phyloP scores from a whole-genome alignment of 2,797 vertebrate genomes.

The Anguilla marmorata region DNA sequence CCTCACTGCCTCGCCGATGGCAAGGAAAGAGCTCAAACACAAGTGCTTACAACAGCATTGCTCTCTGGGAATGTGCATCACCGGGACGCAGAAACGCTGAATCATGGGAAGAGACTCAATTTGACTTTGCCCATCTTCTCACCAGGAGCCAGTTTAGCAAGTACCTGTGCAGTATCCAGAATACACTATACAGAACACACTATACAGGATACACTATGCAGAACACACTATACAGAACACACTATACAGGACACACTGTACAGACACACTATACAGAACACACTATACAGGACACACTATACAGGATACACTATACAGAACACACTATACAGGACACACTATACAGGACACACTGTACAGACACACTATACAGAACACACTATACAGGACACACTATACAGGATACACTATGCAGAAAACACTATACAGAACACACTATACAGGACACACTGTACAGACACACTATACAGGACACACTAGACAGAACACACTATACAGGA shows the following conservation, averaged over 20 bases:
- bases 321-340: too few species aligned
- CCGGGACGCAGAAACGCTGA: slow-evolving; percentile 31
- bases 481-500: too few species aligned
- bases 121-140: slow-evolving; percentile 9
- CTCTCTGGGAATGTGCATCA: slow-evolving; percentile 40
- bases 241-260: background rate
- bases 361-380: too few species aligned
- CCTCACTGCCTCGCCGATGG: slow-evolving; percentile 42
- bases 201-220: background rate
- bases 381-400: too few species aligned
- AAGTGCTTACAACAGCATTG: slow-evolving; percentile 29
- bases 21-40: slow-evolving; percentile 22
- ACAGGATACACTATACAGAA: too few species aligned
- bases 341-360: too few species aligned
- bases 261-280: background rate
- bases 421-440: too few species aligned
- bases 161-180: background rate
- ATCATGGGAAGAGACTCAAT: background rate
- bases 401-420: too few species aligned
- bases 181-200: background rate
- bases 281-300: too few species aligned
- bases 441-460: too few species aligned
- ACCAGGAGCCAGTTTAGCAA: background rate
- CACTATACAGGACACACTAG: too few species aligned
- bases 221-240: background rate